phyloP scores from a whole-genome alignment of 2,113 vertebrate species.

The Ageneiosus marmoratus region DNA sequence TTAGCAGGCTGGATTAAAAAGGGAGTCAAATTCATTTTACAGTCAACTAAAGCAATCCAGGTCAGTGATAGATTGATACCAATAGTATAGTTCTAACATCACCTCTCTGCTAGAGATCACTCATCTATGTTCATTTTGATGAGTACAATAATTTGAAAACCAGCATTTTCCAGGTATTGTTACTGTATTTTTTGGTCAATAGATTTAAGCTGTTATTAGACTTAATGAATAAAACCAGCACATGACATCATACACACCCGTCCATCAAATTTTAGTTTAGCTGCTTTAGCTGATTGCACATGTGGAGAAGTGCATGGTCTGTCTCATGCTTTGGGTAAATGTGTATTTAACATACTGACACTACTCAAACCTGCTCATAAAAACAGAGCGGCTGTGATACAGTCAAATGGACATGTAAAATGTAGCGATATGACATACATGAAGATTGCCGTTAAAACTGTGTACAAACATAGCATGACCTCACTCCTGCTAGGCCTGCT shows the following conservation, averaged over 20 bases:
- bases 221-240: too few relatives aligned
- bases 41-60: background rate
- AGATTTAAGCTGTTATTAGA: too few relatives aligned
- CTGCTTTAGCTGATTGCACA: background rate
- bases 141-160: background rate
- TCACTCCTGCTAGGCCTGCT: slow-evolving; percentile 29
- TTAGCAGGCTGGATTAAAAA: background rate
- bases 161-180: background rate
- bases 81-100: background rate
- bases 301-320: background rate
- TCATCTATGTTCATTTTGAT: background rate
- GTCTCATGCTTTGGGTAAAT: background rate
- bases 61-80: background rate
- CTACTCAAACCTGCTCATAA: background rate
- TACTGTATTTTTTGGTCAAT: too few relatives aligned
- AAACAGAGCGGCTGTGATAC: background rate
- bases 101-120: background rate
- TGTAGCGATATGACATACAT: slow-evolving; percentile 51
- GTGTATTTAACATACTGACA: too few relatives aligned
- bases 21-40: slow-evolving; percentile 6
- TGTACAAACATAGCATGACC: slow-evolving; percentile 48
- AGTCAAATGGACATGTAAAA: background rate
- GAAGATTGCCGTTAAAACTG: slow-evolving; percentile 53
- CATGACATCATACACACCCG: too few relatives aligned
- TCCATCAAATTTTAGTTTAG: too few relatives aligned